Evolutionary conservation across 2,113 vertebrate genomes (phyloP).

Genomic region (Eulemur rufifrons): DNA sequence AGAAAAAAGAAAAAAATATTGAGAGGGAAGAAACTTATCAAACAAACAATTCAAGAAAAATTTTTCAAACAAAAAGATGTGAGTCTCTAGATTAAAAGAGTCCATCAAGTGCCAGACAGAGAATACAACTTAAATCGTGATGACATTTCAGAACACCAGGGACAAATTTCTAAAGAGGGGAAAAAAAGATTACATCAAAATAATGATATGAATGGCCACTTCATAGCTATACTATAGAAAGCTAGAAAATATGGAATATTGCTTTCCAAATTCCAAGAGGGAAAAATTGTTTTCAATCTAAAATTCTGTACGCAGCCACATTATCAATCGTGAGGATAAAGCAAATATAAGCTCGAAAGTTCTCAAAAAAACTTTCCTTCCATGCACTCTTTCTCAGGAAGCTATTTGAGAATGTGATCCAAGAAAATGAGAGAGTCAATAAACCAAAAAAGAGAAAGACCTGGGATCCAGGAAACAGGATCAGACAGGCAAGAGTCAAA

Average conservation of each 20-base stretch:
- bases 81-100: neutral
- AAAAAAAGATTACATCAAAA: neutral
- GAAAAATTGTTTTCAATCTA: constrained; percentile 12
- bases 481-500: neutral
- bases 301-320: constrained; percentile 29
- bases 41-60: neutral
- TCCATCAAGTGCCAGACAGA: neutral
- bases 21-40: neutral
- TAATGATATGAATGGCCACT: too few species aligned
- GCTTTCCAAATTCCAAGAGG: constrained; percentile 15
- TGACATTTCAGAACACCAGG: constrained; percentile 5
- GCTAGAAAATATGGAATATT: neutral
- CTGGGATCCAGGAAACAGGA: neutral
- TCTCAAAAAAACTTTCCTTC: neutral
- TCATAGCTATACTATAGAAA: neutral
- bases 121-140: neutral
- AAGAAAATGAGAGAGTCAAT: neutral
- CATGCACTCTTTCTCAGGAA: neutral
- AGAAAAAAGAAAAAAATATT: neutral
- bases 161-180: neutral
- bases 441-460: neutral
- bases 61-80: neutral
- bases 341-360: neutral
- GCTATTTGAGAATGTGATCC: neutral
- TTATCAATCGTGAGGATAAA: neutral